These are phyloP conservation scores for Tigriopus japonicus DNA, from an alignment of 1,140 invertebrate species.

Conservation along the genomic window DNA sequence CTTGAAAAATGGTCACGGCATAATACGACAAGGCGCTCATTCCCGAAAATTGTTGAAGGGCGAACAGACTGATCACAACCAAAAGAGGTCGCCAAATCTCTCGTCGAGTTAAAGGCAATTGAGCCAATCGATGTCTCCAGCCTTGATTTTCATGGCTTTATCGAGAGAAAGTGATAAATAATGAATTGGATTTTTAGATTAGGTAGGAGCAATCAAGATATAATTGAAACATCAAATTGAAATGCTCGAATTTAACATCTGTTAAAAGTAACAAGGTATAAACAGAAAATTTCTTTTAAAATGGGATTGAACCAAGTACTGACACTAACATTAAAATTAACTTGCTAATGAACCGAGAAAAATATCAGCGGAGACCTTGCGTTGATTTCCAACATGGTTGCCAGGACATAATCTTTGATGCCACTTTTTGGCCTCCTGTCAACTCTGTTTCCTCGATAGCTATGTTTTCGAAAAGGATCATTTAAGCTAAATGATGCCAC, in stretches of 20 bases:
- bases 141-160: not conserved
- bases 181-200: too few species aligned
- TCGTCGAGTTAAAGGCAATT: not conserved
- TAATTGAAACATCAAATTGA: not conserved
- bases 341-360: not conserved
- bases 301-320: not conserved
- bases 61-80: not conserved
- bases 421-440: too few species aligned
- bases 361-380: too few species aligned
- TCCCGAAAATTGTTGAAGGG: constrained; percentile 3
- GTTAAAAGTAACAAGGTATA: not conserved
- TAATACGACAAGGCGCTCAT: not conserved
- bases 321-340: too few species aligned
- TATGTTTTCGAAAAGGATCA: too few species aligned
- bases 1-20: not conserved
- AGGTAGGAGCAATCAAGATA: too few species aligned
- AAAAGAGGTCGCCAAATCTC: not conserved
- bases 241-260: not conserved
- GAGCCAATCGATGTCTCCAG: not conserved
- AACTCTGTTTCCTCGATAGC: too few species aligned
- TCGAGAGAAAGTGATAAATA: too few species aligned
- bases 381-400: too few species aligned
- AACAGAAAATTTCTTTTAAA: not conserved
- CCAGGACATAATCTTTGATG: too few species aligned
- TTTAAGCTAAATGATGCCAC: too few species aligned